These are phyloP conservation scores for Brenthis ino DNA, from an alignment of 2,888 invertebrate species.

Conservation along the genomic window DNA sequence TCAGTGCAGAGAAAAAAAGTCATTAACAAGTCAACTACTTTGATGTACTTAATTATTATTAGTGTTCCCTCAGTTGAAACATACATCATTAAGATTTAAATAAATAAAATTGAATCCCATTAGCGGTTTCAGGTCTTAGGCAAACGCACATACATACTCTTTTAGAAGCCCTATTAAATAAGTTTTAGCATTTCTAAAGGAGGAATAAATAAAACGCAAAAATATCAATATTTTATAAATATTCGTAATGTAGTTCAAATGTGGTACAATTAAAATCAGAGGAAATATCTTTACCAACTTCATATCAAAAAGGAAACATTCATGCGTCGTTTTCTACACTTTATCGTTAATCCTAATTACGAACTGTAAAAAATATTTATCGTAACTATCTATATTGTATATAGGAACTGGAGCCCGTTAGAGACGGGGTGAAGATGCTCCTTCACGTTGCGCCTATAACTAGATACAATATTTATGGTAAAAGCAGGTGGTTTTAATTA, in stretches of 20 bases:
- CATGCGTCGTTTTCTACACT: conserved; percentile 81
- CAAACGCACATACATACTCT: too few relatives aligned
- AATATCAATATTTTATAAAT: conserved; percentile 81
- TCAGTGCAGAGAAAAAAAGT: too few relatives aligned
- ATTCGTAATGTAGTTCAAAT: conserved; percentile 82
- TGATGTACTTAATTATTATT: too few relatives aligned
- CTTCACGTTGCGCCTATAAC: conserved; percentile 28
- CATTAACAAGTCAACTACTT: too few relatives aligned
- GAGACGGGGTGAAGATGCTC: conserved; percentile 53
- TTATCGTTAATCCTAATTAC: conserved; percentile 66
- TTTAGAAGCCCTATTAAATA: too few relatives aligned
- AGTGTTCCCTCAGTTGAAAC: too few relatives aligned
- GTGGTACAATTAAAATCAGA: conserved; percentile 81
- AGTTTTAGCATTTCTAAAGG: background rate
- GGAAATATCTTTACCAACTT: conserved; percentile 78
- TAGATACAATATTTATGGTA: conserved; percentile 35
- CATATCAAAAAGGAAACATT: conserved; percentile 79
- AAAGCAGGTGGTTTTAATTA: conserved; percentile 38
- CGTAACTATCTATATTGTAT: conserved; percentile 61
- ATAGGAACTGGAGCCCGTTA: conserved; percentile 71
- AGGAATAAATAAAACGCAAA: conserved; percentile 61
- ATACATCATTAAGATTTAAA: too few relatives aligned
- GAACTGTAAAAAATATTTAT: conserved; percentile 61
- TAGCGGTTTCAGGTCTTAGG: too few relatives aligned
- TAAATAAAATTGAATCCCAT: too few relatives aligned